Evolutionary conservation across 2,113 vertebrate genomes (phyloP), one percentile per base, ranked within the genome.

Genomic region (Pseudonaja textilis): DNA sequence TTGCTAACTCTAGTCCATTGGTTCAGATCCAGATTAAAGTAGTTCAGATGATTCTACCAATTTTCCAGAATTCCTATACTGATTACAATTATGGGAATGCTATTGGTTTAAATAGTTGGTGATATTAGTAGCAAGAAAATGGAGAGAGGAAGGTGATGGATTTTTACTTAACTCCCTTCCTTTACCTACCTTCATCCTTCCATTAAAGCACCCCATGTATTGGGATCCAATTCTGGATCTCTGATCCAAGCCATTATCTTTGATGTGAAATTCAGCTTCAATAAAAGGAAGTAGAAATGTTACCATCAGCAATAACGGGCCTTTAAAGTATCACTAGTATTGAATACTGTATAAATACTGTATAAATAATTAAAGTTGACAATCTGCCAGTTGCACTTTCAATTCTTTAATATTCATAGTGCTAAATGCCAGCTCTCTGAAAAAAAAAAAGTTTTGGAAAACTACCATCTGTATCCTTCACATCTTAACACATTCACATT

Each of bases 351-450:
- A 87, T 91, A 61, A 93, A 85, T 89, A 52, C 42, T 26, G 57
- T 61, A 89, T 91, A 61, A 93, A 85, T 89, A 52, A 91, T 93
- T 89, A 93, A 92, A 89, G 54, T 90, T 86, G 55, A 89, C 92
- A 93, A 89, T 93, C 57, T 93, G 85, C 85, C 89, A 93, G 56
- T 90, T 90, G 85, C 85, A 90, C 56, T 55, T 57, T 91, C 55
- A 39, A 64, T 89, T 90, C 56, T 92, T 92, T 89, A 93, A 91
- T 92, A 92, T 92, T 89, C 88, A 90, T 93, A n/a, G 90, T 61
- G 50, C 34, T 61, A 92, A 92, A 54, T 89, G 74, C 88, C 88
- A 92, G 25, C 74, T 93, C 86, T 29, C 52, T 90, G 54, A 9
- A 89, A 25, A 93, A 89, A 93, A 89, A 93, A 25, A 93, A 61